Percentiles rank a stretch among this genome's conserved stretches.
These are phyloP conservation scores for Drosophila subobscura DNA, from an alignment of 1,140 invertebrate species.

Conservation along the genomic window DNA sequence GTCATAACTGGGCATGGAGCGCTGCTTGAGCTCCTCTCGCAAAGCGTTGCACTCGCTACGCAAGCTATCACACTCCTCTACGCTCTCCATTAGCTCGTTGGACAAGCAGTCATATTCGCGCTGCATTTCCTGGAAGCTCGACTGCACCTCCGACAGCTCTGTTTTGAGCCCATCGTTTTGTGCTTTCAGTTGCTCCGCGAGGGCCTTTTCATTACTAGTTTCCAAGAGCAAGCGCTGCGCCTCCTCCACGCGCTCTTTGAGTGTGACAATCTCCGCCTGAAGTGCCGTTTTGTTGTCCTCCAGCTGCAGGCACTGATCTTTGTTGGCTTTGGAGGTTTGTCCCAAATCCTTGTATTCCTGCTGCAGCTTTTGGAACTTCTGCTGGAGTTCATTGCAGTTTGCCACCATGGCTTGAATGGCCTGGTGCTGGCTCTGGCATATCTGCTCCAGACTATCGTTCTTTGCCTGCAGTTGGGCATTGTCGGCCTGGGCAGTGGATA, in stretches of 20 bases:
- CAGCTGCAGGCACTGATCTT: slow-evolving; percentile 30
- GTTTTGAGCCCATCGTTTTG: slow-evolving; percentile 23
- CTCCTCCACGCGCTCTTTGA: slow-evolving; percentile 56
- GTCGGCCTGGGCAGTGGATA: slow-evolving; percentile 34
- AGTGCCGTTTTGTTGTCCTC: slow-evolving; percentile 38
- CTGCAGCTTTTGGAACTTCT: slow-evolving; percentile 56
- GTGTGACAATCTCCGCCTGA: slow-evolving; percentile 44
- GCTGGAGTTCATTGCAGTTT: slow-evolving; percentile 47
- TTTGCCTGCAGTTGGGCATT: slow-evolving; percentile 38
- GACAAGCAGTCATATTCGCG: slow-evolving; percentile 53
- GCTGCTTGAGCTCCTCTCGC: neutral
- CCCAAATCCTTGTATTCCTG: slow-evolving; percentile 43
- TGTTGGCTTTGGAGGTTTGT: slow-evolving; percentile 5
- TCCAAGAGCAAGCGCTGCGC: slow-evolving; percentile 35
- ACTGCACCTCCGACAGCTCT: slow-evolving; percentile 23
- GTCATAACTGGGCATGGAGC: neutral
- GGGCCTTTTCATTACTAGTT: neutral
- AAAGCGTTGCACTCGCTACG: slow-evolving; percentile 18
- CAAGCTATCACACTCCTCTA: slow-evolving; percentile 51
- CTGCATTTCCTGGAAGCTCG: slow-evolving; percentile 22
- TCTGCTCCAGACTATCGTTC: slow-evolving; percentile 42
- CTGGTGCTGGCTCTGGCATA: slow-evolving; percentile 27
- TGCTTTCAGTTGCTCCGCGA: slow-evolving; percentile 12
- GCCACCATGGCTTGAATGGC: slow-evolving; percentile 36
- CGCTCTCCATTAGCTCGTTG: slow-evolving; percentile 51